A percentile compares a stretch with the other conserved stretches of the same genome.
These are phyloP conservation scores for Lates calcarifer DNA, from an alignment of 2,113 vertebrate genomes.

Conservation along the genomic window DNA sequence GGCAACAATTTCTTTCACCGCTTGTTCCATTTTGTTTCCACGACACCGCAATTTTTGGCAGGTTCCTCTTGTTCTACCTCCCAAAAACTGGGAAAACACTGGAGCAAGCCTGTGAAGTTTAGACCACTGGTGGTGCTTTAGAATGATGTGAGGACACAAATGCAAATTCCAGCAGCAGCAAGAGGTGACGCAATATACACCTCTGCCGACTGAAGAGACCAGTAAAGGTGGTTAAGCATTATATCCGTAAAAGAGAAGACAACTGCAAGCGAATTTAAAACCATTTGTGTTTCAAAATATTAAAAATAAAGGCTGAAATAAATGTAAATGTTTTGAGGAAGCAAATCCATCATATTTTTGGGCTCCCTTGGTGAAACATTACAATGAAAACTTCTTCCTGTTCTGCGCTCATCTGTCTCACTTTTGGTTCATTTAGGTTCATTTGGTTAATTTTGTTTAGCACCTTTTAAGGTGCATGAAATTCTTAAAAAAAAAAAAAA, in stretches of 20 bases:
- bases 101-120: neutral
- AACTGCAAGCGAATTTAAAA: neutral
- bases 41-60: constrained; percentile 11
- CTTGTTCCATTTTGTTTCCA: constrained; percentile 1
- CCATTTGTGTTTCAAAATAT: neutral
- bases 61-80: neutral
- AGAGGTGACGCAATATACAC: neutral
- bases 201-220: neutral
- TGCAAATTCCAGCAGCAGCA: neutral
- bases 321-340: neutral
- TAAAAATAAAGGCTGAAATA: neutral
- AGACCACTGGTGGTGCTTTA: neutral
- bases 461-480: neutral
- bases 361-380: too few species aligned
- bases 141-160: neutral
- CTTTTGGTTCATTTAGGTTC: neutral
- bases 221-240: neutral
- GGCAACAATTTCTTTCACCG: neutral
- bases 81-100: constrained; percentile 1
- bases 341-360: neutral
- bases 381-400: too few species aligned
- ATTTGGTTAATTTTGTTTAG: neutral
- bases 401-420: too few species aligned
- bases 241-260: neutral
- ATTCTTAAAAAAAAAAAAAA: too few species aligned